phyloP scores from a whole-genome alignment of 92 coral and sea anemone species.

The Phenganax marumi region DNA sequence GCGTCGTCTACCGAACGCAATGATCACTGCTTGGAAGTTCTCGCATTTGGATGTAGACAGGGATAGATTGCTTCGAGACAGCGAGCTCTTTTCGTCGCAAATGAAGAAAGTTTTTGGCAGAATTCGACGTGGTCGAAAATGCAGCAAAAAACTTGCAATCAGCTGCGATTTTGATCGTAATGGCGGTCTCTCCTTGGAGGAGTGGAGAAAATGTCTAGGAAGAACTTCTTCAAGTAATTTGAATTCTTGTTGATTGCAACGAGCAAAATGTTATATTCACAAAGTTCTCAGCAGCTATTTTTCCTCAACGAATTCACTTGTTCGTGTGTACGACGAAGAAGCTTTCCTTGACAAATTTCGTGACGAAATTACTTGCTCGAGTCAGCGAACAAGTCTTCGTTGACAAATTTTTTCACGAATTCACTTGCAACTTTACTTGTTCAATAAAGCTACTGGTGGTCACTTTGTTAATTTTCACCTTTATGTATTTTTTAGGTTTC shows the following conservation, averaged over 20 bases:
- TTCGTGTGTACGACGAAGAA: no score
- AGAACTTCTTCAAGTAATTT: constrained; percentile 10
- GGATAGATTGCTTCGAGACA: constrained; percentile 60
- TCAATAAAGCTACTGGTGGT: no score
- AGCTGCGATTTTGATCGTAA: constrained; percentile 78
- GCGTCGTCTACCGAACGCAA: constrained; percentile 61
- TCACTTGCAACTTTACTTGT: no score
- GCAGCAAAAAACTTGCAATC: constrained; percentile 76
- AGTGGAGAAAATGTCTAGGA: constrained; percentile 76
- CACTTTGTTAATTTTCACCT: no score
- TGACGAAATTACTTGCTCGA: no score
- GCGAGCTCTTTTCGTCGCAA: constrained; percentile 66
- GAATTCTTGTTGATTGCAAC: neutral
- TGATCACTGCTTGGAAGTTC: constrained; percentile 85
- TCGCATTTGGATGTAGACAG: constrained; percentile 75
- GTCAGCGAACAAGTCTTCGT: no score
- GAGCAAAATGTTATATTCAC: no score
- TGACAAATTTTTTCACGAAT: no score
- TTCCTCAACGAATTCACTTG: no score
- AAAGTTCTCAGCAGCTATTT: no score
- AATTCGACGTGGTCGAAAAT: constrained; percentile 83
- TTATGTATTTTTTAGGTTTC: no score
- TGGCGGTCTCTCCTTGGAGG: constrained; percentile 69
- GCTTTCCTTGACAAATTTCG: no score
- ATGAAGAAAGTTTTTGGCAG: constrained; percentile 79